phyloP scores from a whole-genome alignment of 2,888 invertebrate genomes.

The Pristionchus maxplancki region DNA sequence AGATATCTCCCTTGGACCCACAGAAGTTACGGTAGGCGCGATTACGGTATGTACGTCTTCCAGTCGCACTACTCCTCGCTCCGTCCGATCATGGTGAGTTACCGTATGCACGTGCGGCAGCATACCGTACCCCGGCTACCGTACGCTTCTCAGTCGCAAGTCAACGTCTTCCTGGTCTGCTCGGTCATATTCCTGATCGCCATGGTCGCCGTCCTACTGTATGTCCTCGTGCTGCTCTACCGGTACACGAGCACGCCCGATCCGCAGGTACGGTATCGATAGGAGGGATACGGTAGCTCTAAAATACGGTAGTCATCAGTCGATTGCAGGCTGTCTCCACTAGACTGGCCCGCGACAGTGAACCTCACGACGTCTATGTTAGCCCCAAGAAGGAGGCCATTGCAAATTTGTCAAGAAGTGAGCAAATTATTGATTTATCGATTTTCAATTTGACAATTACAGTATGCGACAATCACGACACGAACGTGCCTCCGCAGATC shows the following conservation, averaged over 20 bases:
- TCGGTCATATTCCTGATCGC: slow-evolving; percentile 10
- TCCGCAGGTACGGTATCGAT: background rate
- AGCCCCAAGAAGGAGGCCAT: slow-evolving; percentile 7
- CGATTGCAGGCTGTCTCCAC: background rate
- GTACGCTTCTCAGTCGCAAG: background rate
- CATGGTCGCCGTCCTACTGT: slow-evolving; percentile 8
- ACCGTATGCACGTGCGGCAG: background rate
- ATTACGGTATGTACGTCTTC: slow-evolving; percentile 21
- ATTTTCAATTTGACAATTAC: background rate
- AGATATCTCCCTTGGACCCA: background rate
- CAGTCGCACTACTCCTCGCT: background rate
- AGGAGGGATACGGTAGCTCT: background rate
- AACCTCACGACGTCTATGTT: background rate
- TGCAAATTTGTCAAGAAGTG: background rate
- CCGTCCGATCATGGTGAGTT: background rate
- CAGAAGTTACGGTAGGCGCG: background rate
- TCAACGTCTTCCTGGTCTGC: slow-evolving; percentile 8
- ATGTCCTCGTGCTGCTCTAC: slow-evolving; percentile 2
- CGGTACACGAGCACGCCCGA: background rate
- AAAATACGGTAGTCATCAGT: background rate
- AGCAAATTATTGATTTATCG: background rate
- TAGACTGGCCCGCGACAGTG: background rate
- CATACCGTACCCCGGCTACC: background rate
- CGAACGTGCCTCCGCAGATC: slow-evolving; percentile 27
- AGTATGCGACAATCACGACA: slow-evolving; percentile 27